Evolutionary conservation across 2,888 invertebrate species (phyloP), one percentile per base, ranked within the genome.

Genomic region (Schrankia costaestrigalis): DNA sequence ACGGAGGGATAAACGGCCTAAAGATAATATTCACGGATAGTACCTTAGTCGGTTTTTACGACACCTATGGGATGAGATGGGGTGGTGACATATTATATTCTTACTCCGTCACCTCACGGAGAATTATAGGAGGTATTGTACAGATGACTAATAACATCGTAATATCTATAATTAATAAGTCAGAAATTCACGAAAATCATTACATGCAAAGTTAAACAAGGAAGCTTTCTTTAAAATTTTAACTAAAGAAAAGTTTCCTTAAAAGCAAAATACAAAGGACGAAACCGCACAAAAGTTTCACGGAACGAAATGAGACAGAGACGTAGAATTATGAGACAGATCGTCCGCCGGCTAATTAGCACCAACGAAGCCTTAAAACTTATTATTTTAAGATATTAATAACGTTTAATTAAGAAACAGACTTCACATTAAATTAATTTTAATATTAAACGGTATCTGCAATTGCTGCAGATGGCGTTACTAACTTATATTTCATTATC

Each of bases 331-430:
- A 56, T 55, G 48, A 42, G 39, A 41, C 41, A 41, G 48, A 26
- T 43, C 26, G 41, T 37, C 35, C 28, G 38, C 30, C 23, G 41
- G 56, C 50, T 57, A 57, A 57, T 59, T 57, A 57, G 46, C 45
- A 42, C 35, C 38, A 36, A 37, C 29, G 43, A 46, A 45, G 53
- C 45, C 41, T 46, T 46, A 41, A 58, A 57, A 59, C 60, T 58
- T 51, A 51, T 56, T 40, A 59, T 58, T 56, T 48, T 46, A 54
- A 56, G 51, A 53, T 51, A 54, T 56, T 59, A 57, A 54, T 58
- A 56, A 54, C 45, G 48, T 45, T 51, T 56, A 56, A 59, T 57
- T 59, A 59, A 48, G 59, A 58, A 51, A 58, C 55, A 51, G 51
- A 43, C 48, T 44, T 44, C 27, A 42, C 32, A 31, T 39, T 30